Percentiles rank a stretch among this genome's conserved stretches.
Evolutionary conservation across 1,140 invertebrate genomes (phyloP).

Genomic region (Acromyrmex heyeri): DNA sequence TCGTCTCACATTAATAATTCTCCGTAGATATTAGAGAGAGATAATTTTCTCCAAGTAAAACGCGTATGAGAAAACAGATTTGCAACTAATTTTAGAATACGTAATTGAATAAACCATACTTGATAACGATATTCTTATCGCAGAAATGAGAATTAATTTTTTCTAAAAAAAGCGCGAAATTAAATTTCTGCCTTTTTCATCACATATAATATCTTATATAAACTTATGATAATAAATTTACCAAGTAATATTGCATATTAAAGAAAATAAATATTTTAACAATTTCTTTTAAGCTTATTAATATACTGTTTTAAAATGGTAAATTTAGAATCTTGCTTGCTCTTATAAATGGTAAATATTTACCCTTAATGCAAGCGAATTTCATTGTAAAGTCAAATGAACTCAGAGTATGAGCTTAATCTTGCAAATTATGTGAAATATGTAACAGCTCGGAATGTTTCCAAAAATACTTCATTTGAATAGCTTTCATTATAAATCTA

Average conservation of each 20-base stretch:
- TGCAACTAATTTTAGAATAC: constrained; percentile 22
- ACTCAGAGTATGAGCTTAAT: not conserved
- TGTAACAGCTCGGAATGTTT: not conserved
- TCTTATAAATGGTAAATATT: not conserved
- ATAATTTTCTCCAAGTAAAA: not conserved
- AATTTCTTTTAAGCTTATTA: not conserved
- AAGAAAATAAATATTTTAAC: not conserved
- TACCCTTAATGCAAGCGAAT: not conserved
- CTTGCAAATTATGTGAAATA: constrained; percentile 6
- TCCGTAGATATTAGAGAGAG: constrained; percentile 15
- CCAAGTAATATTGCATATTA: not conserved
- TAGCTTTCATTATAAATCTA: not conserved
- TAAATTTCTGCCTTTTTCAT: not conserved
- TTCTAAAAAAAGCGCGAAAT: not conserved
- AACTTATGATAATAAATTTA: not conserved
- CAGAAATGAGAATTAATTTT: not conserved
- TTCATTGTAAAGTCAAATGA: not conserved
- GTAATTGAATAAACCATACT: not conserved
- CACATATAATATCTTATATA: not conserved
- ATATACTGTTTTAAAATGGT: not conserved
- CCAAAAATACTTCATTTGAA: not conserved
- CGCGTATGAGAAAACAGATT: constrained; percentile 9
- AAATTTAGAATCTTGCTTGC: not conserved
- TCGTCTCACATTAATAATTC: constrained; percentile 29
- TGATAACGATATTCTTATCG: not conserved